Base-by-base conservation (phyloP, 1,140 invertebrate species). In the Oncopodura yosiiana region DNA sequence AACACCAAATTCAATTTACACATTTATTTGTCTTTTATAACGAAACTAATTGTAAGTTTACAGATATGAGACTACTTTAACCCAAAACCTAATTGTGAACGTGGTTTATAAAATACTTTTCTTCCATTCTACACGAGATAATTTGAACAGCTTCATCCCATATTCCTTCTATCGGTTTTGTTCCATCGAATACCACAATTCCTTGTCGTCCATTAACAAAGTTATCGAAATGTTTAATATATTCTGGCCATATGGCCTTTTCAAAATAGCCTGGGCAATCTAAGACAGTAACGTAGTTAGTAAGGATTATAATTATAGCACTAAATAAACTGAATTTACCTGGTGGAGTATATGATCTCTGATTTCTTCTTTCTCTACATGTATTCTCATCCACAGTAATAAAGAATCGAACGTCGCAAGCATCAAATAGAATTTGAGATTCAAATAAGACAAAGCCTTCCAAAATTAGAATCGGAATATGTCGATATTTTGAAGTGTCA, bases 221-320 rank as follows among this genome's bases (percentile, higher is more conserved):
- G 2, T 55, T 14, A 1, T 55, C 30, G 30, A 32, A 56, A 39
- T 63, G 58, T n/a, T 46, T 41, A 5, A 32, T 24, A 38, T 58
- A 63, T 21, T 58, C 55, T 18, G 62, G 62, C 62, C 62, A 63
- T 39, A 63, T 51, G 23, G 37, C 43, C 6, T 58, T 32, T 2
- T 63, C 58, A 43, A 63, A 63, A 32, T 60, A 63, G 12, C 55
- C 58, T 16, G 58, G 54, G 14, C 42, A 26, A 49, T 63, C 62
- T n/a, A n/a, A n/a, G n/a, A n/a, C n/a, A n/a, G n/a, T n/a, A n/a
- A n/a, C n/a, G n/a, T n/a, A n/a, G n/a, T n/a, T n/a, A n/a, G n/a
- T n/a, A n/a, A n/a, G n/a, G n/a, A n/a, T n/a, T n/a, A n/a, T n/a
- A n/a, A n/a, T n/a, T n/a, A n/a, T n/a, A n/a, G n/a, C n/a, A n/a